phyloP scores from a whole-genome alignment of 1,140 invertebrate species.

The Asobara japonica region DNA sequence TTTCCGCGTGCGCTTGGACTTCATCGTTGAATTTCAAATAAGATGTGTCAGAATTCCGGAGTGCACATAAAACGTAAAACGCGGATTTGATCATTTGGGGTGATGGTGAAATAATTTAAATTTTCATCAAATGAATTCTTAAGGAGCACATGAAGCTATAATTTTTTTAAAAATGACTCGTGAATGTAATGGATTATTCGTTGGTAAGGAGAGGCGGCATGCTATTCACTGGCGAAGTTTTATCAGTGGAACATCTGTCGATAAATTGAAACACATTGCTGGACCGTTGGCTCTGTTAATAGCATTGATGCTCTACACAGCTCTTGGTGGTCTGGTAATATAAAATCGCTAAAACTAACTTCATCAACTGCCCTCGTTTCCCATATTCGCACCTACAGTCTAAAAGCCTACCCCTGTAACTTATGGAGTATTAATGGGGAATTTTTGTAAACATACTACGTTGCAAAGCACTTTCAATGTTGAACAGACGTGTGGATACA shows the following conservation, averaged over 20 bases:
- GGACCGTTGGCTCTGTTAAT: conserved; percentile 77
- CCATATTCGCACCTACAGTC: no score
- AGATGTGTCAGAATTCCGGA: no score
- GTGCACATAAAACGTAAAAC: no score
- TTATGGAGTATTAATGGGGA: no score
- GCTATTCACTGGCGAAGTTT: background rate
- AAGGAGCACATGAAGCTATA: background rate
- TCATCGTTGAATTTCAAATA: background rate
- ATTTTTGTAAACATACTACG: conserved; percentile 33
- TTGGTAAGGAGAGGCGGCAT: background rate
- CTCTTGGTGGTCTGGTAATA: conserved; percentile 77
- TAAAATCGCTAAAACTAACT: background rate
- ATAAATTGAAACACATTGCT: conserved; percentile 70
- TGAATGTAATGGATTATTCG: background rate
- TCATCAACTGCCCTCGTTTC: conserved; percentile 37
- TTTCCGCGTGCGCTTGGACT: background rate
- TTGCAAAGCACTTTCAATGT: background rate
- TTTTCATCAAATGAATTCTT: background rate
- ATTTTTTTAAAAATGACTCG: background rate
- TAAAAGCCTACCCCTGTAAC: no score
- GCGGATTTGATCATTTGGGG: no score
- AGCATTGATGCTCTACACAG: conserved; percentile 78
- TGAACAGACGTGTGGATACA: background rate
- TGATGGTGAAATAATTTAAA: background rate
- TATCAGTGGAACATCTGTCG: background rate